phyloP scores from a whole-genome alignment of 64 coral and sea anemone genomes.

The Stichodactyla mertensii region DNA sequence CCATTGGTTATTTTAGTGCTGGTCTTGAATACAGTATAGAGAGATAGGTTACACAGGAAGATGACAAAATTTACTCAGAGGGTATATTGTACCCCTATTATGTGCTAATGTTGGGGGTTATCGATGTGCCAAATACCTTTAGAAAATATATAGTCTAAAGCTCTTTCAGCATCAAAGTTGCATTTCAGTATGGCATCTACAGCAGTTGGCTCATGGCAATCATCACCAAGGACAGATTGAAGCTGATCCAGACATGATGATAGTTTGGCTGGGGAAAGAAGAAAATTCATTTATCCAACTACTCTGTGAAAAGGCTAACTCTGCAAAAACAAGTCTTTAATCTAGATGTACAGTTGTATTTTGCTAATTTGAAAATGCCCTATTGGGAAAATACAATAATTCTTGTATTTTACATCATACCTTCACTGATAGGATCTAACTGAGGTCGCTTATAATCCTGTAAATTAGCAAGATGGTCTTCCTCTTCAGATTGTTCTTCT shows the following conservation, averaged over 20 bases:
- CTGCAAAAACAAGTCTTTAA: too few species aligned
- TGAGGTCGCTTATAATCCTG: conserved; percentile 91
- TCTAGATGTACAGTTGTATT: too few species aligned
- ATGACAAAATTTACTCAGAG: too few species aligned
- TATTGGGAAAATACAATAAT: too few species aligned
- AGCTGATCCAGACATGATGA: conserved; percentile 94
- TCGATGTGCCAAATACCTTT: conserved; percentile 41
- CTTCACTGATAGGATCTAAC: conserved; percentile 79
- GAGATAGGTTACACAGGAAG: too few species aligned
- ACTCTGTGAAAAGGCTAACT: too few species aligned
- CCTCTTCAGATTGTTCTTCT: conserved; percentile 49
- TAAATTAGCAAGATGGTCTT: conserved; percentile 42
- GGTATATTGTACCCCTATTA: background rate
- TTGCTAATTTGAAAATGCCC: too few species aligned
- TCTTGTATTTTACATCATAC: conserved; percentile 18
- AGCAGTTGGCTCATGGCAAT: conserved; percentile 81
- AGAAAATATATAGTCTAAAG: conserved; percentile 81
- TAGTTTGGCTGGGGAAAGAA: conserved; percentile 63
- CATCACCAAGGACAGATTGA: conserved; percentile 88
- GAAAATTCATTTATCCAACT: too few species aligned
- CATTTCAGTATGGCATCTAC: conserved; percentile 70
- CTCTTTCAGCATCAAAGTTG: conserved; percentile 83
- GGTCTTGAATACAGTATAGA: too few species aligned
- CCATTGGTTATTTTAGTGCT: too few species aligned
- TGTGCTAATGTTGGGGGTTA: background rate